Evolutionary conservation across 2,888 invertebrate species (phyloP).

Genomic region (Tenthredo distinguenda): DNA sequence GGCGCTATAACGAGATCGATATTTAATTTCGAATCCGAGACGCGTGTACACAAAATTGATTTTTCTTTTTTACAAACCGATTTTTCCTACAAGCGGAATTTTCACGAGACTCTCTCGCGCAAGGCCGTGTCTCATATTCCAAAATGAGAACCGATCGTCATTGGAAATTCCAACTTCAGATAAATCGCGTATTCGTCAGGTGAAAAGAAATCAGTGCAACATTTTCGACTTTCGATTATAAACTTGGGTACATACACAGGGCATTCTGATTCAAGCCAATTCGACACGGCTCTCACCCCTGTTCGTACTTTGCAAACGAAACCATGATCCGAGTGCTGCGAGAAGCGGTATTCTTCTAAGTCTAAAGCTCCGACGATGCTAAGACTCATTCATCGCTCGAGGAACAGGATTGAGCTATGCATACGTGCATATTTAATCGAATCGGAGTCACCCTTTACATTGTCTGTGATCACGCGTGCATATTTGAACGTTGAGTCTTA

Average conservation of each 20-base stretch:
- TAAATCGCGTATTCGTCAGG: not conserved
- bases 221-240: not conserved
- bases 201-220: not conserved
- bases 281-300: not conserved
- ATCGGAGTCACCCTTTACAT: conserved; percentile 29
- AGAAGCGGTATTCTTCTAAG: not conserved
- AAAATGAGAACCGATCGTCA: not conserved
- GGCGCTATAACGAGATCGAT: not conserved
- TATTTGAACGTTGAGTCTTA: conserved; percentile 39
- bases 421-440: not conserved
- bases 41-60: not conserved
- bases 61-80: not conserved
- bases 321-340: no score
- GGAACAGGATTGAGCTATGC: not conserved
- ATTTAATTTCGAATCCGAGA: not conserved
- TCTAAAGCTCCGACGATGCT: not conserved
- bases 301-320: not conserved
- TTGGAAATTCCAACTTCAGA: not conserved
- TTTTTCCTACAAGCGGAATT: not conserved
- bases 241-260: not conserved
- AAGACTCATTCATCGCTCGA: not conserved
- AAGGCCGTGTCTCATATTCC: not conserved
- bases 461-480: conserved; percentile 39
- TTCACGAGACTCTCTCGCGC: not conserved
- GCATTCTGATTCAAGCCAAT: not conserved